Evolutionary conservation across 2,888 invertebrate species (phyloP).

Genomic region (Melitaea athalia): DNA sequence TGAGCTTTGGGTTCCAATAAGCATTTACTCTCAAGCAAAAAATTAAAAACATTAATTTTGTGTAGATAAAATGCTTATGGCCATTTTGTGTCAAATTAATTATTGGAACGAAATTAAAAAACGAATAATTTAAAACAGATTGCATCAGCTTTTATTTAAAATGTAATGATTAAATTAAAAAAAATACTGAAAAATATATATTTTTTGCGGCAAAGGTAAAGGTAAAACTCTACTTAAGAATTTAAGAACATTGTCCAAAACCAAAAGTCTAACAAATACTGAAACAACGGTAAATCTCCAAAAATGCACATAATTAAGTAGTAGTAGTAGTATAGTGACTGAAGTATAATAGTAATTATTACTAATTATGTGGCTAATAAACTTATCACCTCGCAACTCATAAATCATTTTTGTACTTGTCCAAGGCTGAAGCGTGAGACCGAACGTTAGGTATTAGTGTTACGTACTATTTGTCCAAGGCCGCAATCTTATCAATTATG

Average conservation of each 20-base stretch:
- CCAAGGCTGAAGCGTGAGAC: constrained; percentile 40
- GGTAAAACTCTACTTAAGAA: too few relatives aligned
- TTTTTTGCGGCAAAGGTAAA: too few relatives aligned
- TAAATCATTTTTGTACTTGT: constrained; percentile 29
- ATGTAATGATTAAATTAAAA: too few relatives aligned
- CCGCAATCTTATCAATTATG: constrained; percentile 34
- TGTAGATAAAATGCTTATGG: too few relatives aligned
- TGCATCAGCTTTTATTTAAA: too few relatives aligned
- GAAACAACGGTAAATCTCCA: background rate
- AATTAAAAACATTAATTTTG: too few relatives aligned
- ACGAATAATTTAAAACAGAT: too few relatives aligned
- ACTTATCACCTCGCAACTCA: constrained; percentile 21
- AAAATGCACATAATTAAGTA: background rate
- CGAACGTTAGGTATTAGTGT: constrained; percentile 28
- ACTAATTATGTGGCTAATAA: constrained; percentile 16
- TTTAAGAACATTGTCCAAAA: too few relatives aligned
- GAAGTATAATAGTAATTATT: background rate
- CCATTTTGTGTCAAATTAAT: too few relatives aligned
- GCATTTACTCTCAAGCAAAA: background rate
- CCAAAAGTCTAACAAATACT: background rate
- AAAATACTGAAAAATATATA: too few relatives aligned
- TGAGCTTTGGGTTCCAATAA: background rate
- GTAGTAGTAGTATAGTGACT: background rate
- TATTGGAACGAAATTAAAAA: too few relatives aligned
- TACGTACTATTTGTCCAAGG: constrained; percentile 34